Base-by-base conservation (phyloP, 2,113 vertebrate genomes). In the Oenanthe melanoleuca region DNA sequence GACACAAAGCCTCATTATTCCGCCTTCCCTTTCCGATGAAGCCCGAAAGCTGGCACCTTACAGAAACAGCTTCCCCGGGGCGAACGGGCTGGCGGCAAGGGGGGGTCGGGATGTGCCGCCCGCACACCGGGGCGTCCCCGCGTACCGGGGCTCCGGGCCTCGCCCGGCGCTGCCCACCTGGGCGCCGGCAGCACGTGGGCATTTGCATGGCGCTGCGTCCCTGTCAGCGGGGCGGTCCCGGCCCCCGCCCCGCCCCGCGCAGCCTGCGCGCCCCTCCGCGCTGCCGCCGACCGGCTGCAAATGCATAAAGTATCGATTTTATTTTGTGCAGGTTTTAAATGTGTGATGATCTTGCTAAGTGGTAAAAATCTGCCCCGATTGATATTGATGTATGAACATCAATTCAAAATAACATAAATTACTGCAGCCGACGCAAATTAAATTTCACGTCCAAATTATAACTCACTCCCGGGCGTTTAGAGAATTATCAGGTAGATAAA, bases 1-100 rank as follows among this genome's bases (percentile, higher is more conserved):
- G 45, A 40, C 50, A 95, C 93, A 94, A 95, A 96, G 88, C 63
- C 88, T 92, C 86, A 82, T 92, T 93, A 93, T 93, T 88, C 94
- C 26, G 42, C 88, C 78, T 89, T 79, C 88, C 55, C 79, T 84
- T 70, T 70, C 55, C 34, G 23, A 59, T 19, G 56, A n/a, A 57
- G 38, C 73, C 31, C 45, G 6, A 91, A 70, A 47, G 42, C 73
- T 37, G 65, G 57, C 82, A 71, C 65, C 40, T 79, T 19, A 11
- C 55, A 60, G 83, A 4, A 22, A 31, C 34, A 21, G 75, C 74
- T 53, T 66, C 83, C 74, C 89, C 17, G 45, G 83, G 59, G 29
- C 33, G 12, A 40, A 45, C 6, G 61, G 65, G 53, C 22, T 31
- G 8, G 33, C 67, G 11, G 53, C 22, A 8, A 28, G 24, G 24